These are phyloP conservation scores for Emydocephalus ijimae DNA, from an alignment of 2,113 vertebrate genomes.

Conservation along the genomic window DNA sequence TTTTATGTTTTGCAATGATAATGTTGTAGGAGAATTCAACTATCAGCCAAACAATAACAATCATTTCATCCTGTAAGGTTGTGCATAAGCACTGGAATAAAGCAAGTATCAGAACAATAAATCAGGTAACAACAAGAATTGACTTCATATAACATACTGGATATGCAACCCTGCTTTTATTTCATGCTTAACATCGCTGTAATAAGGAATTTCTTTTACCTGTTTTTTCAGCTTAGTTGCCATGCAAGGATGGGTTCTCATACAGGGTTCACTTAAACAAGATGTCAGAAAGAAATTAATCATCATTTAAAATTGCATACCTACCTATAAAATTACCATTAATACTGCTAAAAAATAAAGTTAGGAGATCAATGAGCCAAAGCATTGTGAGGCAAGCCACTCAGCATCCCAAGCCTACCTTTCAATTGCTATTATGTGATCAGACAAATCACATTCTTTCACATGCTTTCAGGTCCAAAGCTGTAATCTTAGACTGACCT, in stretches of 20 bases:
- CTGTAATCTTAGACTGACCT: neutral
- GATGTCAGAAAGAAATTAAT: slow-evolving; percentile 33
- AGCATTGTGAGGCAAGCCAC: neutral
- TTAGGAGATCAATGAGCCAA: fast-evolving
- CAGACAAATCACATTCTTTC: neutral
- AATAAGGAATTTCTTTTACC: neutral
- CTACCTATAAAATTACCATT: slow-evolving; percentile 19
- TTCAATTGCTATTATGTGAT: neutral
- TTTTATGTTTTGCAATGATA: neutral
- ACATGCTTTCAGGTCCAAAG: neutral
- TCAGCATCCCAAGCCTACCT: neutral
- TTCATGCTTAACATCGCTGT: slow-evolving; percentile 17
- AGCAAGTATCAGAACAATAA: slow-evolving; percentile 21
- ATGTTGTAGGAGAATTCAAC: slow-evolving; percentile 19
- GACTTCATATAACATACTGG: neutral
- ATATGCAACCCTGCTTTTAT: slow-evolving; percentile 30
- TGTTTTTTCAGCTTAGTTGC: slow-evolving; percentile 26
- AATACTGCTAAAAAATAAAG: slow-evolving; percentile 14
- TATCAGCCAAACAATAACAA: slow-evolving; percentile 36
- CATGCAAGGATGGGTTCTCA: neutral
- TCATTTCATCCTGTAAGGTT: slow-evolving; percentile 17
- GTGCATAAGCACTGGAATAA: slow-evolving; percentile 8
- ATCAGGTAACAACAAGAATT: neutral
- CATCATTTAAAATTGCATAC: slow-evolving; percentile 9
- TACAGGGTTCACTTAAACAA: slow-evolving; percentile 30